Percentiles rank a stretch among this genome's conserved stretches.
Evolutionary conservation across 1,140 invertebrate genomes (phyloP).

Genomic region (Neodiprion fabricii): DNA sequence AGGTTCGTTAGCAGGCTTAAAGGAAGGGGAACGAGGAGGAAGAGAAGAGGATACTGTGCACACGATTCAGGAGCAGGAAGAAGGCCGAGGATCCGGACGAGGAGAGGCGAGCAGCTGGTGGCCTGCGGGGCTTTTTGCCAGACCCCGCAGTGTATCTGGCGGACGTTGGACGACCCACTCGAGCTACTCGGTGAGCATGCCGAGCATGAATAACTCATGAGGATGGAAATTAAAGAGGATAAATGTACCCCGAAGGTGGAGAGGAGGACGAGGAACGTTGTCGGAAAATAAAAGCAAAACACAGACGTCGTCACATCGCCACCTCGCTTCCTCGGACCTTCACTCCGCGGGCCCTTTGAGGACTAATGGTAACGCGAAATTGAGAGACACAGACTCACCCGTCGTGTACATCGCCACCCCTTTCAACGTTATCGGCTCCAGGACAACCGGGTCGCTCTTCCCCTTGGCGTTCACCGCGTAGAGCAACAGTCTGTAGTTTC

Average conservation of each 20-base stretch:
- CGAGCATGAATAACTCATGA: constrained; percentile 53
- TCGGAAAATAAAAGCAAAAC: no score
- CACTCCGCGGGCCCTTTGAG: constrained; percentile 38
- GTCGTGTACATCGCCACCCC: constrained; percentile 71
- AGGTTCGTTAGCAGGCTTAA: constrained; percentile 40
- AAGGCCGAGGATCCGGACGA: no score
- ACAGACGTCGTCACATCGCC: not conserved
- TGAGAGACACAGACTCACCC: constrained; percentile 36
- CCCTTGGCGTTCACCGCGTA: constrained; percentile 87
- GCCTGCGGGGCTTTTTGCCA: no score
- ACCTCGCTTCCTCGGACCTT: constrained; percentile 50
- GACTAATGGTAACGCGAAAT: not conserved
- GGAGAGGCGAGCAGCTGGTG: constrained; percentile 8
- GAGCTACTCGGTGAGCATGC: not conserved
- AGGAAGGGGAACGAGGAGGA: not conserved
- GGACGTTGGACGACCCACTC: not conserved
- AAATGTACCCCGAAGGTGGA: constrained; percentile 50
- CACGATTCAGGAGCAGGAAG: no score
- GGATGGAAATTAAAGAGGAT: constrained; percentile 58
- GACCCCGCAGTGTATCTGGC: no score
- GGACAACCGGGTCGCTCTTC: constrained; percentile 77
- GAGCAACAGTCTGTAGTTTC: constrained; percentile 75
- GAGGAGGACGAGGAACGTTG: constrained; percentile 29
- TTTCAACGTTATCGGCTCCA: constrained; percentile 81
- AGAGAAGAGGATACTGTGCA: not conserved